phyloP scores from a whole-genome alignment of 2,888 invertebrate species.

The Proisotoma minuta region DNA sequence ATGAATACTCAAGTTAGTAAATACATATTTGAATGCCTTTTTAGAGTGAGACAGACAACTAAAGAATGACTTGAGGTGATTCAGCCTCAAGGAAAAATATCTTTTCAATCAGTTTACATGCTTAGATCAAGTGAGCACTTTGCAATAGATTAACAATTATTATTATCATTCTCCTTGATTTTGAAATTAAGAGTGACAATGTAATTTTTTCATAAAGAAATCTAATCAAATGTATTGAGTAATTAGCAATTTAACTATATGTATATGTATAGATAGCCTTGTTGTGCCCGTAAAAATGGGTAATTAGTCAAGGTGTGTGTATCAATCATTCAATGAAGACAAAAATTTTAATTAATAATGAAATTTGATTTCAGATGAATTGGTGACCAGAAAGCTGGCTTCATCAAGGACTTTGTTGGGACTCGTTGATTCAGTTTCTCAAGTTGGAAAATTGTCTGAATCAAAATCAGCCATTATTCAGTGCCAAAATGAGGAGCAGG shows the following conservation, averaged over 20 bases:
- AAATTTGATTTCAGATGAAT: conserved; percentile 29
- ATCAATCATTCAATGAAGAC: neutral
- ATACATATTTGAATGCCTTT: neutral
- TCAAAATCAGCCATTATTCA: neutral
- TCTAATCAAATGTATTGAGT: too few species aligned
- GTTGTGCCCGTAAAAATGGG: neutral
- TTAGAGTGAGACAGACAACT: neutral
- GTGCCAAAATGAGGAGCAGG: conserved; percentile 35
- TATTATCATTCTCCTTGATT: neutral
- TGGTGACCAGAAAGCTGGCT: conserved; percentile 45
- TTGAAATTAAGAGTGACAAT: too few species aligned
- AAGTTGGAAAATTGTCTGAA: neutral
- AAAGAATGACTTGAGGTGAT: neutral
- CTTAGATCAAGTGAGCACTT: neutral
- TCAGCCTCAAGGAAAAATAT: conserved; percentile 1
- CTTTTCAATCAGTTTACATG: neutral
- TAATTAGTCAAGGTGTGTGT: neutral
- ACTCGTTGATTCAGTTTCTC: conserved; percentile 32
- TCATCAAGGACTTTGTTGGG: conserved; percentile 41
- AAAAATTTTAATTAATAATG: neutral
- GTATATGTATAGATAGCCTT: neutral
- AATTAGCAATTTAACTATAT: too few species aligned
- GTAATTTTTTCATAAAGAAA: too few species aligned
- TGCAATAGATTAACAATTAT: neutral
- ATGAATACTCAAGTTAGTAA: neutral